A percentile compares a stretch with the other conserved stretches of the same genome.
These are phyloP conservation scores for Panopea generosa DNA, from an alignment of 2,888 invertebrate genomes.

Conservation along the genomic window DNA sequence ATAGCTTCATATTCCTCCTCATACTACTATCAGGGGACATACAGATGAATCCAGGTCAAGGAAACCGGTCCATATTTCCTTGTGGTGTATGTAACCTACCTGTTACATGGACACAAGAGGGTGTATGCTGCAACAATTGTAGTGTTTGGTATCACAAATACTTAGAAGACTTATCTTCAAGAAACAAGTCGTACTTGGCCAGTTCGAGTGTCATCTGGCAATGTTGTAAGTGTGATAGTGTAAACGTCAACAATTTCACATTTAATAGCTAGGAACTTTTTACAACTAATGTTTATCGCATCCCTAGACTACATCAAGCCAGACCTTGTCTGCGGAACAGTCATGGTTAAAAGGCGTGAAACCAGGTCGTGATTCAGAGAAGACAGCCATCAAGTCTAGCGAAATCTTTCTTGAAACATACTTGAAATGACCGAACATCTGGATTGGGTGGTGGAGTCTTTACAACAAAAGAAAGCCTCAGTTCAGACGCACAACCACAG, in stretches of 20 bases:
- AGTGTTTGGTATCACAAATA: neutral
- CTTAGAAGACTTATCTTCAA: neutral
- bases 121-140: constrained; percentile 9
- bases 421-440: constrained; percentile 20
- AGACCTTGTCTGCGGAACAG: constrained; percentile 30
- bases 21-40: too few species aligned
- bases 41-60: too few species aligned
- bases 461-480: neutral
- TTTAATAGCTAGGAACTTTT: constrained; percentile 34
- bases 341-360: constrained; percentile 34
- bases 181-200: neutral
- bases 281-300: constrained; percentile 24
- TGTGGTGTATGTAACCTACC: too few species aligned
- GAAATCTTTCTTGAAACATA: constrained; percentile 17
- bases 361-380: constrained; percentile 26
- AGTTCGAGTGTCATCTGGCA: neutral
- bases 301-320: constrained; percentile 24
- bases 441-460: constrained; percentile 37
- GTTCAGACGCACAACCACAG: constrained; percentile 28
- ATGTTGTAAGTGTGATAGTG: constrained; percentile 2
- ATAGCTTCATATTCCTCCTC: too few species aligned
- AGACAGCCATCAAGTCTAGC: constrained; percentile 19
- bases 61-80: too few species aligned
- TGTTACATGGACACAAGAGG: neutral
- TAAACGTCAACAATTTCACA: constrained; percentile 31